Conservation (phyloP, 1,140 invertebrate genomes). For the Drosophila santomea region DNA sequence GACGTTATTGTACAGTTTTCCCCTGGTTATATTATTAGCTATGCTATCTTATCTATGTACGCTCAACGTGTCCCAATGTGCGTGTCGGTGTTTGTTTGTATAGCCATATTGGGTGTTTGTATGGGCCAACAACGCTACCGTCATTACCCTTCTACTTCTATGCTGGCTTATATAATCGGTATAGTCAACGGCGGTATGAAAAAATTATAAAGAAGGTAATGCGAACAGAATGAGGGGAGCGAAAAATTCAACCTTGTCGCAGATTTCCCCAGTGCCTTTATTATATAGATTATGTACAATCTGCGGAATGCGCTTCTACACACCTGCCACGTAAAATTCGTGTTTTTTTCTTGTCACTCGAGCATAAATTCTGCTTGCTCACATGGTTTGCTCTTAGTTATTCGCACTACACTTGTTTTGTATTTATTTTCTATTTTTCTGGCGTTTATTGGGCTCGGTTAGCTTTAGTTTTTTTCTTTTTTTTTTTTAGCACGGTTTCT, state of each 20-base stretch:
- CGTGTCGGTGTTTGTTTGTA: slow-evolving; percentile 49
- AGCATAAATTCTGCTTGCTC: slow-evolving; percentile 25
- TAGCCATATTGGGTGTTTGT: slow-evolving; percentile 58
- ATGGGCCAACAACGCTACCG: slow-evolving; percentile 51
- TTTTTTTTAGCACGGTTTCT: slow-evolving; percentile 23
- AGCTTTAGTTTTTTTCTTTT: slow-evolving; percentile 7
- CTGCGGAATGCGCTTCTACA: slow-evolving; percentile 69
- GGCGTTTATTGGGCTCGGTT: background rate
- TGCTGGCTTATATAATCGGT: slow-evolving; percentile 70
- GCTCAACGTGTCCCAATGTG: slow-evolving; percentile 26
- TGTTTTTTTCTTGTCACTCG: slow-evolving; percentile 34
- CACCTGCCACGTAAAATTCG: slow-evolving; percentile 79
- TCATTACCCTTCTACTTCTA: slow-evolving; percentile 54
- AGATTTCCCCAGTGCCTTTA: slow-evolving; percentile 11
- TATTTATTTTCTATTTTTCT: slow-evolving; percentile 9
- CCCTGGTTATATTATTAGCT: slow-evolving; percentile 77
- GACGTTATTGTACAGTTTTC: slow-evolving; percentile 71
- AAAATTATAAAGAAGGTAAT: background rate
- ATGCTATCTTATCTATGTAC: slow-evolving; percentile 79
- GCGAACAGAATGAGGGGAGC: background rate
- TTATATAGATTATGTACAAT: slow-evolving; percentile 61
- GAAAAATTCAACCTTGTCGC: slow-evolving; percentile 32
- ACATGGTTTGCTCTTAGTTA: slow-evolving; percentile 35
- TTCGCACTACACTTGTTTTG: slow-evolving; percentile 20
- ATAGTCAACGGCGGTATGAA: slow-evolving; percentile 8